These are phyloP conservation scores for Caenorhabditis imperialis DNA, from an alignment of 2,888 invertebrate genomes.

Conservation along the genomic window DNA sequence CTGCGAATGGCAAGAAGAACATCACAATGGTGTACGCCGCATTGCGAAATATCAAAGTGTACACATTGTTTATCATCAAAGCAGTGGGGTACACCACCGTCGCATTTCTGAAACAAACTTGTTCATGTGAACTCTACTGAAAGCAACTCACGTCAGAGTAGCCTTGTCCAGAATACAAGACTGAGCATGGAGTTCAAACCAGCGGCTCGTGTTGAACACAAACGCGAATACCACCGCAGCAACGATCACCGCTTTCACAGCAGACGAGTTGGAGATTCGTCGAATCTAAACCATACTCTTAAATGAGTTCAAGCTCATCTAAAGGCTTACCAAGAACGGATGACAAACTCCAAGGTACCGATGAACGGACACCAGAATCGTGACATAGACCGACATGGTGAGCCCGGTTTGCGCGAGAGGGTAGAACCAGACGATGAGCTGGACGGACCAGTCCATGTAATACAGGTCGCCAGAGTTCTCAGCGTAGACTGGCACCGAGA, in stretches of 20 bases:
- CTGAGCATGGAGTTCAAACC: conserved; percentile 67
- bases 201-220: conserved; percentile 69
- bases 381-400: conserved; percentile 72
- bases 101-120: conserved; percentile 57
- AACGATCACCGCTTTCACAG: conserved; percentile 62
- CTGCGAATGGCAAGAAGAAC: conserved; percentile 72
- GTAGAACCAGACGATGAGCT: conserved; percentile 65
- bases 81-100: conserved; percentile 65
- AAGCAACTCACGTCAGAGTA: conserved; percentile 11
- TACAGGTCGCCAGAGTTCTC: conserved; percentile 56
- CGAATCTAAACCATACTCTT: conserved; percentile 63
- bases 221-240: conserved; percentile 59
- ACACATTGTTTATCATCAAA: conserved; percentile 61
- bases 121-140: too few relatives aligned
- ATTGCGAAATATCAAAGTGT: conserved; percentile 68
- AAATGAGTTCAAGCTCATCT: not conserved
- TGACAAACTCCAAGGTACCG: conserved; percentile 74
- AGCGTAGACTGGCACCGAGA: conserved; percentile 71
- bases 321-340: conserved; percentile 65
- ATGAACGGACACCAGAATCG: conserved; percentile 72
- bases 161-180: conserved; percentile 48
- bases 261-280: conserved; percentile 61
- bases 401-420: conserved; percentile 68
- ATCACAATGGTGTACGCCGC: conserved; percentile 70
- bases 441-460: conserved; percentile 47